Evolutionary conservation across 1,140 invertebrate species (phyloP), one percentile per base, ranked within the genome.

Genomic region (Drosophila melanica): DNA sequence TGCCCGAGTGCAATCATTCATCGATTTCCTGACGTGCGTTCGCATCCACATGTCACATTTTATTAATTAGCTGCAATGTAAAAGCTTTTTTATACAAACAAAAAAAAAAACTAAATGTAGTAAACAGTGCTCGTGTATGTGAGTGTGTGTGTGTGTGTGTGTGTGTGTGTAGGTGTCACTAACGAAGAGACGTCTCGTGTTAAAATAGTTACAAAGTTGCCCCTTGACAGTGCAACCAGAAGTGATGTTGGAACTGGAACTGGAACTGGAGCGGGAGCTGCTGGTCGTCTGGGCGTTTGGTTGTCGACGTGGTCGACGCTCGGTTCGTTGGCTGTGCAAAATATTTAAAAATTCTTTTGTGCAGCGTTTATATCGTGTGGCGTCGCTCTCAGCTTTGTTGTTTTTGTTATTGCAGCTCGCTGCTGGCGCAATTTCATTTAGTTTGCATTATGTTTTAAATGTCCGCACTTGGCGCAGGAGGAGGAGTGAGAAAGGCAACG

Each of bases 291-390:
- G 68, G 68, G 50, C 66, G 71, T 69, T 72, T 67, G 75, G 63
- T 75, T 74, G 57, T 74, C 81, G 18, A 18, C 18, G 41, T 69
- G 57, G 66, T 55, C 57, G 70, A 53, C 30, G 58, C 58, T 60
- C 47, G 77, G 57, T 54, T 82, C 75, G 82, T 79, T 89, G 72
- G 23, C 60, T 68, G 37, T 45, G 59, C 54, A 77, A 75, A 75
- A 89, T 89, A 90, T 89, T 89, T 89, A 80, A 89, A 84, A 90
- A 90, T 89, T 89, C 84, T 75, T 89, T 85, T 89, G 84, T 87
- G 70, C 57, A 41, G 58, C 59, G 37, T 48, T 60, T 64, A 60
- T 54, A 63, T 53, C 41, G 20, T 30, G 23, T 62, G 11, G 14
- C 16, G 5, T 48, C 12, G 30, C 14, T 37, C 45, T 23, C 39